These are phyloP conservation scores for Leptinotarsa haldemani DNA, from an alignment of 2,888 invertebrate species.

Conservation along the genomic window DNA sequence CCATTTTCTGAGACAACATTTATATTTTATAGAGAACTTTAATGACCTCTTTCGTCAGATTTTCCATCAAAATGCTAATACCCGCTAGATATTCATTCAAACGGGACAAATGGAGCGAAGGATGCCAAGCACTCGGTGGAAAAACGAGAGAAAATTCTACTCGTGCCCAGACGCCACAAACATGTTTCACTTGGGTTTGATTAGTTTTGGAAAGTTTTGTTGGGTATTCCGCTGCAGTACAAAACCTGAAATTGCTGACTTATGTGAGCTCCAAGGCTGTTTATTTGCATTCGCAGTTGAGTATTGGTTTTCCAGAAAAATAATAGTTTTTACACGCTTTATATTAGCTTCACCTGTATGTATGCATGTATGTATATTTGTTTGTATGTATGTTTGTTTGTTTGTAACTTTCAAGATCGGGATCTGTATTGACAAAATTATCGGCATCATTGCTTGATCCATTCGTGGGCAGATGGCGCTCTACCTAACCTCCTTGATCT, in stretches of 20 bases:
- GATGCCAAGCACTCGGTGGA: neutral
- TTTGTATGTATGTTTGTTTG: too few relatives aligned
- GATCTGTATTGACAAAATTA: too few relatives aligned
- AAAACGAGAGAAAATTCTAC: neutral
- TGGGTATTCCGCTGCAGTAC: neutral
- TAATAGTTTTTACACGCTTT: too few relatives aligned
- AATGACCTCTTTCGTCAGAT: neutral
- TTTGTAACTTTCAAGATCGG: too few relatives aligned
- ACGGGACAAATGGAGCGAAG: neutral
- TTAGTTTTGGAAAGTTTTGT: neutral
- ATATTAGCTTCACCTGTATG: too few relatives aligned
- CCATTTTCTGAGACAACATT: neutral
- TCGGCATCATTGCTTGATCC: too few relatives aligned
- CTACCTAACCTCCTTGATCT: too few relatives aligned
- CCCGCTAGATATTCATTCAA: neutral
- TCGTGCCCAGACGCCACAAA: neutral
- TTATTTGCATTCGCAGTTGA: neutral
- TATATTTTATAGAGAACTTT: neutral
- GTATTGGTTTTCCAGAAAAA: too few relatives aligned
- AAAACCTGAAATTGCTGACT: neutral
- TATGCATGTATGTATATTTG: too few relatives aligned
- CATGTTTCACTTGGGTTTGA: neutral
- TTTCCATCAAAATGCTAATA: slow-evolving; percentile 12
- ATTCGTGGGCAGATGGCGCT: too few relatives aligned
- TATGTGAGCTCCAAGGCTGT: neutral